Evolutionary conservation across 2,888 invertebrate genomes (phyloP).

Genomic region (Ophonus ardosiacus): DNA sequence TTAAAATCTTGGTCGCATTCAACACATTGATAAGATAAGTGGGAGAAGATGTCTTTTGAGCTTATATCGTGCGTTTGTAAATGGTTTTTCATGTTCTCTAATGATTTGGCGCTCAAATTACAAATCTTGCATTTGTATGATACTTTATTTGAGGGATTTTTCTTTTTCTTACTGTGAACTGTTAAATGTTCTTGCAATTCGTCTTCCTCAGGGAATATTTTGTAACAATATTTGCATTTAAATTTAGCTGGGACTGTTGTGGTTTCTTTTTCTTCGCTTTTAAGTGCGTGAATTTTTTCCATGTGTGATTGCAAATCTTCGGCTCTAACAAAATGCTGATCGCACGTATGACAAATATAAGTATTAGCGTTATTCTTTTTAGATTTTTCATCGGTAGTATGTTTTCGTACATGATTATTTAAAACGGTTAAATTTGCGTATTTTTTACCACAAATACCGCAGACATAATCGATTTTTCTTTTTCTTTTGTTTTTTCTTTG

Average conservation of each 20-base stretch:
- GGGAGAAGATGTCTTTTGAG: slow-evolving; percentile 35
- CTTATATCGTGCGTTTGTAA: slow-evolving; percentile 39
- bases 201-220: slow-evolving; percentile 8
- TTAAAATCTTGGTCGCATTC: slow-evolving; percentile 43
- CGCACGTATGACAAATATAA: slow-evolving; percentile 45
- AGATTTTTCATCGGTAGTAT: slow-evolving; percentile 63
- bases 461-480: slow-evolving; percentile 43
- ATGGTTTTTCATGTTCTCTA: slow-evolving; percentile 58
- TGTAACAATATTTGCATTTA: slow-evolving; percentile 36
- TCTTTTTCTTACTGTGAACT: slow-evolving; percentile 15
- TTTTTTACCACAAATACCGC: slow-evolving; percentile 51
- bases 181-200: slow-evolving; percentile 23
- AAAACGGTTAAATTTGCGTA: slow-evolving; percentile 17
- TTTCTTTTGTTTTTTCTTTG: slow-evolving; percentile 6
- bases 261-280: slow-evolving; percentile 16
- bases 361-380: slow-evolving; percentile 59
- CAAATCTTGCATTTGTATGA: slow-evolving; percentile 60
- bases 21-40: slow-evolving; percentile 48
- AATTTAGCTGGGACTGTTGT: not conserved
- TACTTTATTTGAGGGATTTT: slow-evolving; percentile 11
- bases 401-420: slow-evolving; percentile 43
- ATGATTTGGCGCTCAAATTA: not conserved
- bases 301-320: slow-evolving; percentile 46
- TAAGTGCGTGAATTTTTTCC: slow-evolving; percentile 46
- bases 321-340: slow-evolving; percentile 5